Evolutionary conservation across 2,113 vertebrate species (phyloP).

Genomic region (Neodontobutis hainanensis): DNA sequence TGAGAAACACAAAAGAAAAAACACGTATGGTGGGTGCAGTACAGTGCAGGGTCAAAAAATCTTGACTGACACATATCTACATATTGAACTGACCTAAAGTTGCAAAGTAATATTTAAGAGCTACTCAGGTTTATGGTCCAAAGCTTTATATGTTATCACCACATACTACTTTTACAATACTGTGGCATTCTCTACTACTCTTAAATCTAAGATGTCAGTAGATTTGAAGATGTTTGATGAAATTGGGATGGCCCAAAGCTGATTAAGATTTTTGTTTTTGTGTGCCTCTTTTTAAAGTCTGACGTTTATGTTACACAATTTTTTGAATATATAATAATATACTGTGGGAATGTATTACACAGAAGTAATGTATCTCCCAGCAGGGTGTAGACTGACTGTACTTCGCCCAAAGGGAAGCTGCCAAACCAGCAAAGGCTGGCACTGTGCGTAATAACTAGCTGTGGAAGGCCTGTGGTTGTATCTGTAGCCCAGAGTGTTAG

Average conservation of each 20-base stretch:
- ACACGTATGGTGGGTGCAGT: constrained; percentile 45
- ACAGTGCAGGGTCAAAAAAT: neutral
- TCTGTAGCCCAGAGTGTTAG: constrained; percentile 42
- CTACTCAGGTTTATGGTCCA: too few species aligned
- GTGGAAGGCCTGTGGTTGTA: constrained; percentile 48
- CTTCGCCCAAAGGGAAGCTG: constrained; percentile 24
- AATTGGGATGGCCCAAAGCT: too few species aligned
- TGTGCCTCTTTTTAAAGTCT: too few species aligned
- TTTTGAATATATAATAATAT: too few species aligned
- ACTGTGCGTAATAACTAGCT: constrained; percentile 34
- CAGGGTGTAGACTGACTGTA: constrained; percentile 4
- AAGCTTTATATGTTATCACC: too few species aligned
- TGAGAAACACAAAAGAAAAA: constrained; percentile 57
- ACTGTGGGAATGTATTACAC: neutral
- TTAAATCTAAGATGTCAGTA: too few species aligned
- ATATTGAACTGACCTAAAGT: neutral
- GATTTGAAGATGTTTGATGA: too few species aligned
- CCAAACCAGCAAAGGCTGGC: constrained; percentile 54
- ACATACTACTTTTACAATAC: too few species aligned
- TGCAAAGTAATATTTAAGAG: too few species aligned
- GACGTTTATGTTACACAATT: too few species aligned
- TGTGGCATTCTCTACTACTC: too few species aligned
- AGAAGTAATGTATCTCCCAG: neutral
- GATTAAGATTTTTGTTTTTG: too few species aligned
- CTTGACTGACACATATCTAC: neutral